Evolutionary conservation across 1,140 invertebrate species (phyloP).

Genomic region (Pantala flavescens): DNA sequence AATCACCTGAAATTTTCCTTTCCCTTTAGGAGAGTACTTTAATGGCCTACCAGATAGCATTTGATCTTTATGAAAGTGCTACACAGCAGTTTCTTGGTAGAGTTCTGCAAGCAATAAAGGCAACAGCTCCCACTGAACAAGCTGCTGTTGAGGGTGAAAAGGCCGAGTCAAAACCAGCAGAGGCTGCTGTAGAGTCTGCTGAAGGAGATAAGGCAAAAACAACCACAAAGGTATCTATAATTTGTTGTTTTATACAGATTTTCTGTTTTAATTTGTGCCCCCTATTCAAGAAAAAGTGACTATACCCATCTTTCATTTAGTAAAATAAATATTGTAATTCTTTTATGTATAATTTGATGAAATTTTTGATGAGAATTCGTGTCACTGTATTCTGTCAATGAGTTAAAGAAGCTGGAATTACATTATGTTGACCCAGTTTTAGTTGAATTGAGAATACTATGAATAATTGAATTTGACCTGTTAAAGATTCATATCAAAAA

Average conservation of each 20-base stretch:
- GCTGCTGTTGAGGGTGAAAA: conserved; percentile 59
- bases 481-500: too few species aligned
- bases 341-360: too few species aligned
- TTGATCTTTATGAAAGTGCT: conserved; percentile 97
- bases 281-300: too few species aligned
- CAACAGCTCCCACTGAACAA: conserved; percentile 73
- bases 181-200: conserved; percentile 25
- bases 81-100: conserved; percentile 93
- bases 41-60: conserved; percentile 98
- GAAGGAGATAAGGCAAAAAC: conserved; percentile 14
- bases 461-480: too few species aligned
- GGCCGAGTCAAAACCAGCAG: conserved; percentile 28
- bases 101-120: conserved; percentile 71
- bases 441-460: too few species aligned
- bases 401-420: too few species aligned
- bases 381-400: too few species aligned
- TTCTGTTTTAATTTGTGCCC: too few species aligned
- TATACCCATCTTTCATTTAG: too few species aligned
- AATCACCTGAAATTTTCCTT: neutral
- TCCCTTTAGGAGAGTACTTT: conserved; percentile 46
- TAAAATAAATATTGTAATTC: too few species aligned
- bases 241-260: neutral
- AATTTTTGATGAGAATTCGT: too few species aligned
- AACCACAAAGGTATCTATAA: conserved; percentile 12
- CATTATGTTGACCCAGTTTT: too few species aligned